These are phyloP conservation scores for Ceratina australensis DNA, from an alignment of 1,140 invertebrate species.

Conservation along the genomic window DNA sequence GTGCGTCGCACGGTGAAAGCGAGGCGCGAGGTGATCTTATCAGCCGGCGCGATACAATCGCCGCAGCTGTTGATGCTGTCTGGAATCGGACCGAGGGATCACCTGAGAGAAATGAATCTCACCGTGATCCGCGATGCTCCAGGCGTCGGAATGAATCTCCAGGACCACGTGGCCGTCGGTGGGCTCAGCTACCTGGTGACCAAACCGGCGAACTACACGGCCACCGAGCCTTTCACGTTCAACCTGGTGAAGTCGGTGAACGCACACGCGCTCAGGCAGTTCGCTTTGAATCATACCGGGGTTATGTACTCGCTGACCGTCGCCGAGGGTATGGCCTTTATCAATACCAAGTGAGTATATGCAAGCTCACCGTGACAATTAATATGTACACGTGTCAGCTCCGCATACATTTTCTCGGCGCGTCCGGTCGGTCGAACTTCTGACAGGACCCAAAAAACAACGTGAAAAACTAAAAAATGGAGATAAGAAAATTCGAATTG, in stretches of 20 bases:
- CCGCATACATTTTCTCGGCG: too few species aligned
- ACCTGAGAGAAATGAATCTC: slow-evolving; percentile 82
- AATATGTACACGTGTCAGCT: too few species aligned
- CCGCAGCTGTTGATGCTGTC: slow-evolving; percentile 92
- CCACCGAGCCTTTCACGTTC: slow-evolving; percentile 80
- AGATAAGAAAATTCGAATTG: not conserved
- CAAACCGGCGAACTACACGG: slow-evolving; percentile 74
- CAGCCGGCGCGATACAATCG: slow-evolving; percentile 85
- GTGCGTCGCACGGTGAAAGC: slow-evolving; percentile 78
- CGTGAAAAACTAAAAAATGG: too few species aligned
- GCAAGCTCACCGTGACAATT: too few species aligned
- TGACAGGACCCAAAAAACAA: too few species aligned
- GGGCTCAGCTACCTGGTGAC: slow-evolving; percentile 82
- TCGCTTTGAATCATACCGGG: slow-evolving; percentile 81
- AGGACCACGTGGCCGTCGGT: slow-evolving; percentile 87
- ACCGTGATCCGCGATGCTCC: slow-evolving; percentile 80
- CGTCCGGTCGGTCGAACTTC: too few species aligned
- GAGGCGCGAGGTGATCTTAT: slow-evolving; percentile 85
- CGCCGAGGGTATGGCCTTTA: slow-evolving; percentile 88
- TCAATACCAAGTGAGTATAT: slow-evolving; percentile 82
- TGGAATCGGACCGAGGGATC: slow-evolving; percentile 84
- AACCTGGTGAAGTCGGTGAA: slow-evolving; percentile 82
- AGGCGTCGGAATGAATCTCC: slow-evolving; percentile 90
- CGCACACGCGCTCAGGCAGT: slow-evolving; percentile 79
- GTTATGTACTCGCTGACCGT: slow-evolving; percentile 84